These are phyloP conservation scores for Aleadryas rufinucha DNA, from an alignment of 2,113 vertebrate genomes.

Conservation along the genomic window DNA sequence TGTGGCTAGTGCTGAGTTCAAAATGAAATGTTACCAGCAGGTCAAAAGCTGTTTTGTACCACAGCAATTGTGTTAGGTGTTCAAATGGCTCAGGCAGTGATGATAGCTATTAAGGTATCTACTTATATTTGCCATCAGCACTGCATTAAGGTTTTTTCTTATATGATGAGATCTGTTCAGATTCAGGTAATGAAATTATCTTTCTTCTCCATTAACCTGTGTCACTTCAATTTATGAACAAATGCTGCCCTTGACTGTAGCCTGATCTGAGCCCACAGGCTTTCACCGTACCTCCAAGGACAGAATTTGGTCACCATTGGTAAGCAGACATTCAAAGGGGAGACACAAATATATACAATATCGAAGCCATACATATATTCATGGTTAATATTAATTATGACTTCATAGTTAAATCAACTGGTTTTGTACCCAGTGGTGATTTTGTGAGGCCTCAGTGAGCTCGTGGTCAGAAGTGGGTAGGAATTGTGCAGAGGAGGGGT, in stretches of 20 bases:
- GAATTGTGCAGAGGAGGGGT: background rate
- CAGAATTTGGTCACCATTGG: background rate
- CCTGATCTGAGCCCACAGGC: background rate
- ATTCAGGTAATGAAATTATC: conserved; percentile 9
- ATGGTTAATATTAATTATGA: background rate
- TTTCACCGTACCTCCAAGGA: background rate
- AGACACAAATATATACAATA: background rate
- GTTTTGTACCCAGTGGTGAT: background rate
- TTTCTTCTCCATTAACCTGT: conserved; percentile 5
- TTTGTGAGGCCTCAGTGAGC: background rate
- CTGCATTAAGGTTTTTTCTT: background rate
- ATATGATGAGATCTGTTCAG: background rate
- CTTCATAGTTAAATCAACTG: background rate
- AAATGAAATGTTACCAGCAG: background rate
- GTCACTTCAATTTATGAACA: background rate
- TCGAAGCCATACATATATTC: background rate
- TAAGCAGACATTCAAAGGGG: background rate
- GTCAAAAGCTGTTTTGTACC: conserved; percentile 10
- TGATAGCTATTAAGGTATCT: background rate
- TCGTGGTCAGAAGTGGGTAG: background rate
- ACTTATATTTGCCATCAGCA: background rate
- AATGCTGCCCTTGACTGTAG: background rate
- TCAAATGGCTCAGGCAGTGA: background rate
- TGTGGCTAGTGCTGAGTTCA: background rate
- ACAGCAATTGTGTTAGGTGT: background rate